phyloP scores from a whole-genome alignment of 2,797 vertebrate species.

The Pantherophis alleghaniensis region DNA sequence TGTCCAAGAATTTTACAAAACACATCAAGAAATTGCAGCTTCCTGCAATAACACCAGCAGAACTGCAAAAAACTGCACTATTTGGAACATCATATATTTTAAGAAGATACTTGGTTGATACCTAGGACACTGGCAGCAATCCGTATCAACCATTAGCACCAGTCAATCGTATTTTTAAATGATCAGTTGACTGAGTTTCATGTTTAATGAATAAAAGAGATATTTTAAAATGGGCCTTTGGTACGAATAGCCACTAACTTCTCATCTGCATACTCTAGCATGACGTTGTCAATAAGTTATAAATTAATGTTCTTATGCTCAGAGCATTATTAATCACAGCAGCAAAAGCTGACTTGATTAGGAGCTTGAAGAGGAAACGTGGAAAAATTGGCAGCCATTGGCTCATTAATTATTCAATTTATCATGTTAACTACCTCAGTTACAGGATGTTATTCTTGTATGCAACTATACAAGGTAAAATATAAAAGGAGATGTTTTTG shows the following conservation, averaged over 20 bases:
- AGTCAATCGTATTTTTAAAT: too few species aligned
- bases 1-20: too few species aligned
- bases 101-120: too few species aligned
- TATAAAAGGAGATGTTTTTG: neutral
- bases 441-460: neutral
- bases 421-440: neutral
- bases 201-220: neutral
- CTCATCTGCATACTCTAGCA: neutral
- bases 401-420: neutral
- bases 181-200: too few species aligned
- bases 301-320: constrained; percentile 11
- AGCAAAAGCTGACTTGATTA: neutral
- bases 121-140: too few species aligned
- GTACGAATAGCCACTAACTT: constrained; percentile 14
- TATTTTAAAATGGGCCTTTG: neutral
- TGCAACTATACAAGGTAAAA: neutral
- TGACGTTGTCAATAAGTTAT: constrained; percentile 6
- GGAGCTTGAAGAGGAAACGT: neutral
- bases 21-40: too few species aligned
- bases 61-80: too few species aligned
- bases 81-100: too few species aligned
- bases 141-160: too few species aligned
- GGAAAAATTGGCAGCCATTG: neutral
- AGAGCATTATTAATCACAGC: neutral
- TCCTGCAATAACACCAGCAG: too few species aligned